Base-by-base conservation (phyloP, 1,140 invertebrate species). In the Pseudobourletiella spinata region DNA sequence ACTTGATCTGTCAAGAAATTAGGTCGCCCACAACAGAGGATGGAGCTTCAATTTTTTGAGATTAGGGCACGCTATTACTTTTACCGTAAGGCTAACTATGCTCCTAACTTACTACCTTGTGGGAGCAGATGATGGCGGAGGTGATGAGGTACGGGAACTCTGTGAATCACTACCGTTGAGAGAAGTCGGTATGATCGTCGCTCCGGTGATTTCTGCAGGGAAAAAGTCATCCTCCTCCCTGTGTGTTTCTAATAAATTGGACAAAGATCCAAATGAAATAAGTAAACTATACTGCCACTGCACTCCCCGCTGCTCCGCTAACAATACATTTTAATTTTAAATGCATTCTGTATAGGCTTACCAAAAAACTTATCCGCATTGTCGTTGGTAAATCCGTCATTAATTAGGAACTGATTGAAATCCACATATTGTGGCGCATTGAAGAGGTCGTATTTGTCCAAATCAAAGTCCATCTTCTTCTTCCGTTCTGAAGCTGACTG, bases 341-440 rank as follows among this genome's bases (percentile, higher is more conserved):
- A 22, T 48, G 46, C 24, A n/a, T 20, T 48, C 22, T 22, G 18
- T n/a, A 28, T 28, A 54, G 30, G 25, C 35, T 60, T 39, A 67
- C 65, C 57, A 44, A 67, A 67, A 54, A 55, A 67, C 20, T 57
- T 60, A 46, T 67, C 65, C 18, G 44, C 61, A 43, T 63, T 57
- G 15, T 62, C 60, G 26, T 63, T 56, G 16, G 50, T 35, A 22
- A 22, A 22, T 64, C 62, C 57, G 28, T 46, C 30, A 54, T 54
- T 59, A 44, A 42, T 44, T 1, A 35, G 51, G 44, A 67, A 46
- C 1, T 63, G 61, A 24, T 48, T 44, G 43, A 67, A 67, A 29
- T 67, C 65, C 22, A 67, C 25, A 30, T 56, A 67, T 32, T 67
- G 65, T 16, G 65, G 65, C 0, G 65, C 65, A 32, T 67, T 64